phyloP scores from a whole-genome alignment of 2,797 vertebrate genomes.

The Nasua narica region DNA sequence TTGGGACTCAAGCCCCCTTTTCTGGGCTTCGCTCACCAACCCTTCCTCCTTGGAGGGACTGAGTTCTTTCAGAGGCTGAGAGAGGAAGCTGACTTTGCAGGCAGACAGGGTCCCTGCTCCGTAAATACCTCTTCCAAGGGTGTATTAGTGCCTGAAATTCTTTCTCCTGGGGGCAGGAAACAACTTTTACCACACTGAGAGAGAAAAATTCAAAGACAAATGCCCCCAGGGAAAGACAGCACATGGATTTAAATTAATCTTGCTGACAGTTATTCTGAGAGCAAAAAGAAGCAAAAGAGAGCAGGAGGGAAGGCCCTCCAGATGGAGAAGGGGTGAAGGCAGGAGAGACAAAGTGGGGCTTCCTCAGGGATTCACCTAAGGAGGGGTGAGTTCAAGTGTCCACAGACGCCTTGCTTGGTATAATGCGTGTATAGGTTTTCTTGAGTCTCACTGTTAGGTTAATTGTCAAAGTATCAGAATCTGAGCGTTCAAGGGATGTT shows the following conservation, averaged over 20 bases:
- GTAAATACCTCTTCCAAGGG: not conserved
- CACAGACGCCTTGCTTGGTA: not conserved
- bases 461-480: not conserved
- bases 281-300: not conserved
- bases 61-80: not conserved
- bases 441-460: not conserved
- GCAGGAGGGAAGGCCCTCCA: not conserved
- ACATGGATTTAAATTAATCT: not conserved
- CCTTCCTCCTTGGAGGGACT: not conserved
- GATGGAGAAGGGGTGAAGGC: not conserved
- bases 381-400: not conserved
- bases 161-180: not conserved
- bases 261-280: constrained; percentile 42
- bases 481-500: not conserved
- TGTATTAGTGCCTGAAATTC: not conserved
- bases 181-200: constrained; percentile 7
- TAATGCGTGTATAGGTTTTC: not conserved
- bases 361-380: not conserved
- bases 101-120: not conserved
- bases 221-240: not conserved
- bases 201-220: constrained; percentile 6
- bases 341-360: not conserved
- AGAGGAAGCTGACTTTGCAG: not conserved
- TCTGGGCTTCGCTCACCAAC: not conserved
- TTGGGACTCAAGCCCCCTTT: not conserved